phyloP scores from a whole-genome alignment of 2,888 invertebrate species.

The Drosophila buzzatii region DNA sequence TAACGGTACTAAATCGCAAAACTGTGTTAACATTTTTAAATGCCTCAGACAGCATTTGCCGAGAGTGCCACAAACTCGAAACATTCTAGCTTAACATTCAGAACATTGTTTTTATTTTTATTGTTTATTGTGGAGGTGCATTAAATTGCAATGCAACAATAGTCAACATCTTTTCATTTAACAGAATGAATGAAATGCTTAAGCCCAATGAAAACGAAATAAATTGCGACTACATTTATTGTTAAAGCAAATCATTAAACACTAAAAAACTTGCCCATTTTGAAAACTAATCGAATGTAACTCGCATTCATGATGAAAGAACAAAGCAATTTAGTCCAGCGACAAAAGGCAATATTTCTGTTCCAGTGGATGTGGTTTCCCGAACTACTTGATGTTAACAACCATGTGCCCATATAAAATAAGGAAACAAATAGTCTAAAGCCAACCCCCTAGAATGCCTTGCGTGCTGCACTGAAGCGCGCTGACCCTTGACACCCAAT shows the following conservation, averaged over 20 bases:
- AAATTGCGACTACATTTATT: background rate
- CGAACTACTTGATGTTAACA: slow-evolving; percentile 13
- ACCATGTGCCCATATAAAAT: background rate
- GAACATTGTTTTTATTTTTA: background rate
- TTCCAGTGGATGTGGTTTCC: slow-evolving; percentile 22
- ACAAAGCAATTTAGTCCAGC: slow-evolving; percentile 37
- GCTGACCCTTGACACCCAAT: slow-evolving; percentile 69
- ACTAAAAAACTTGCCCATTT: slow-evolving; percentile 16
- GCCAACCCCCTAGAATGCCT: slow-evolving; percentile 36
- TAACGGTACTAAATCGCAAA: background rate
- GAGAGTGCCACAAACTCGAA: too few relatives aligned
- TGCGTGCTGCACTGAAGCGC: slow-evolving; percentile 35
- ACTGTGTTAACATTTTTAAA: background rate
- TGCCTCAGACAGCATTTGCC: background rate
- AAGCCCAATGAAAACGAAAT: background rate
- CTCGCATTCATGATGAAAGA: slow-evolving; percentile 11
- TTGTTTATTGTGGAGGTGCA: background rate
- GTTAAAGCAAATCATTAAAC: slow-evolving; percentile 15
- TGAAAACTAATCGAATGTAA: slow-evolving; percentile 1
- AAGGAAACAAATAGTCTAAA: slow-evolving; percentile 15
- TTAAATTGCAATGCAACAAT: background rate
- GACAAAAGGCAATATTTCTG: slow-evolving; percentile 43
- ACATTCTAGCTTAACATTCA: background rate
- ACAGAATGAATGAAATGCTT: background rate
- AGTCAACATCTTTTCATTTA: background rate